These are phyloP conservation scores for Lepeophtheirus nordmannii DNA, from an alignment of 2,888 invertebrate genomes.

Conservation along the genomic window DNA sequence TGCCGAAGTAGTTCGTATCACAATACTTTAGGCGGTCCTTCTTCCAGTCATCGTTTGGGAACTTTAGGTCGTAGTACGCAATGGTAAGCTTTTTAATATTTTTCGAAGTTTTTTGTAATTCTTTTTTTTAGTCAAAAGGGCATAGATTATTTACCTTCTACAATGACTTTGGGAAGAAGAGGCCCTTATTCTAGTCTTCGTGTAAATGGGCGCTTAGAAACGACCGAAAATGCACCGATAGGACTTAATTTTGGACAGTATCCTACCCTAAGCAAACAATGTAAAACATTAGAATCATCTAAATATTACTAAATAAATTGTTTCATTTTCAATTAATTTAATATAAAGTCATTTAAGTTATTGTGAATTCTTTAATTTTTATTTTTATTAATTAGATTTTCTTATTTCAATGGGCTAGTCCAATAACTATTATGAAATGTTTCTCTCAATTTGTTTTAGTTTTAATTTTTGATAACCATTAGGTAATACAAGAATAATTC, in stretches of 20 bases:
- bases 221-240: slow-evolving; percentile 19
- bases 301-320: slow-evolving; percentile 57
- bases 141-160: slow-evolving; percentile 9
- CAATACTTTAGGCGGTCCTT: neutral
- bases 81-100: neutral
- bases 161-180: slow-evolving; percentile 22
- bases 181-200: slow-evolving; percentile 21
- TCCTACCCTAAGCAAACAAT: slow-evolving; percentile 87
- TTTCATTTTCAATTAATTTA: too few species aligned
- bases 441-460: too few species aligned
- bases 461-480: too few species aligned
- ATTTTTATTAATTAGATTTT: too few species aligned
- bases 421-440: too few species aligned
- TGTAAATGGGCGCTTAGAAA: neutral
- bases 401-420: too few species aligned
- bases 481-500: too few species aligned
- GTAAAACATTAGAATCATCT: slow-evolving; percentile 80
- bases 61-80: slow-evolving; percentile 19
- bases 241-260: slow-evolving; percentile 66
- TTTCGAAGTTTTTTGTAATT: neutral
- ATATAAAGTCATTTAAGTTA: too few species aligned
- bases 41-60: neutral
- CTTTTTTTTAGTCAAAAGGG: neutral
- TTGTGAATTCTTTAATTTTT: too few species aligned
- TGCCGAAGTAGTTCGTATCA: neutral